Evolutionary conservation across 1,140 invertebrate species (phyloP), one percentile per base, ranked within the genome.

Genomic region (Leucophenga varia): DNA sequence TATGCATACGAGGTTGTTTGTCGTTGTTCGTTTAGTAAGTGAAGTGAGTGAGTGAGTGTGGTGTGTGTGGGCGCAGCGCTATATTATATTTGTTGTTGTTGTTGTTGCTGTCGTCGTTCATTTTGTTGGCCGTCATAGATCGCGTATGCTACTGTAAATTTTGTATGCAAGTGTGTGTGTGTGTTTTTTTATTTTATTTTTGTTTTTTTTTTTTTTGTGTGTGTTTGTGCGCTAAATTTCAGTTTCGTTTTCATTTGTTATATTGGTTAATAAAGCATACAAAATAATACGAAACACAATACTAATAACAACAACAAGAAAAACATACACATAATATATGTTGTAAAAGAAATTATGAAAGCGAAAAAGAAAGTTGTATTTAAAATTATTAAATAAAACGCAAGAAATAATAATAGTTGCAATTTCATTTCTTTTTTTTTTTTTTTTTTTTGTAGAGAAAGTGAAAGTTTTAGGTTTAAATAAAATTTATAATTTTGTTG

Each of bases 181-280:
- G 22, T 25, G 22, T 25, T 25, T 25, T 5, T 10, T 25, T 25
- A 6, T 25, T 25, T 25, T 25, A 10, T 10, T 25, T 25, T 25
- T 25, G 22, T 25, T 25, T 5, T 6, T 35, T 35, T n/a, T n/a
- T n/a, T 42, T 19, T 21, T n/a, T 40, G 9, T 52, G 39, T 51
- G 53, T 49, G 45, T 47, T 55, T 60, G 52, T 61, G 64, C 57
- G 54, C 59, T 57, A 68, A 60, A 68, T 68, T 68, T 68, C 57
- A 57, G 64, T 68, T 68, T 68, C 64, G 60, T 68, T 68, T 68
- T 68, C 64, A 68, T 68, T 68, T 68, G 41, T 38, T 43, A n/a
- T 30, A 32, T 28, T 48, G 42, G 64, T 68, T 68, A 64, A 63
- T 68, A 68, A 57, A 39, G 64, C n/a, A n/a, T n/a, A n/a, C n/a